Evolutionary conservation across 2,797 vertebrate genomes (phyloP).

Genomic region (Pempheris klunzingeri): DNA sequence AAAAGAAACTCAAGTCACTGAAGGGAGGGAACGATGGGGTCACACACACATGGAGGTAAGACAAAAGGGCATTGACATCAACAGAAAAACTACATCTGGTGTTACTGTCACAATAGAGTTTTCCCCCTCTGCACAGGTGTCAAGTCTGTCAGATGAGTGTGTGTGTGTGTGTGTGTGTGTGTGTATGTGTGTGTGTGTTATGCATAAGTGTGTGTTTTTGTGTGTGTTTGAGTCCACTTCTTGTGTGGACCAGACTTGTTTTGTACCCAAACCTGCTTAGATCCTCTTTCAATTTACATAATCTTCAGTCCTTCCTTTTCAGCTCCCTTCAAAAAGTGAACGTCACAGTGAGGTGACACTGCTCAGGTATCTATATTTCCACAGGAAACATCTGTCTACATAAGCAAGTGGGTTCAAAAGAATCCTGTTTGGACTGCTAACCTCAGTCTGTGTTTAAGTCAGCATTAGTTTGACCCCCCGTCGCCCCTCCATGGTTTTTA

Average conservation of each 20-base stretch:
- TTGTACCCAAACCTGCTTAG: slow-evolving; percentile 57
- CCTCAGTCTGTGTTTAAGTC: slow-evolving; percentile 61
- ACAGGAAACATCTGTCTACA: slow-evolving; percentile 98
- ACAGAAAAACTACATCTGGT: slow-evolving; percentile 82
- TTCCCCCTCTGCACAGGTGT: slow-evolving; percentile 67
- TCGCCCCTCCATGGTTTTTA: slow-evolving; percentile 60
- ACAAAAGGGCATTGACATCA: slow-evolving; percentile 79
- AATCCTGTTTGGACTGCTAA: slow-evolving; percentile 73
- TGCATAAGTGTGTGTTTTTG: slow-evolving; percentile 37
- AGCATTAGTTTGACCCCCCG: slow-evolving; percentile 76
- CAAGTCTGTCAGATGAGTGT: slow-evolving; percentile 46
- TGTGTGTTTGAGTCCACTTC: slow-evolving; percentile 61
- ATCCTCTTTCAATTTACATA: slow-evolving; percentile 55
- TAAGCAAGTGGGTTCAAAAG: slow-evolving; percentile 84
- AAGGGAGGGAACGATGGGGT: slow-evolving; percentile 50
- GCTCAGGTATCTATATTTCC: slow-evolving; percentile 95
- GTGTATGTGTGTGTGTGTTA: slow-evolving; percentile 9
- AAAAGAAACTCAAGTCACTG: slow-evolving; percentile 68
- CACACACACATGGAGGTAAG: slow-evolving; percentile 77
- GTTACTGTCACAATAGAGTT: slow-evolving; percentile 75
- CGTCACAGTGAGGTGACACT: slow-evolving; percentile 76
- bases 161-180: not conserved
- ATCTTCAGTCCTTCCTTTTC: slow-evolving; percentile 51
- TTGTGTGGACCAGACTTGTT: slow-evolving; percentile 48
- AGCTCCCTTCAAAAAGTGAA: slow-evolving; percentile 63